Percentiles rank a stretch among this genome's conserved stretches.
phyloP scores from a whole-genome alignment of 2,797 vertebrate species.

The Phylloscopus collybita region DNA sequence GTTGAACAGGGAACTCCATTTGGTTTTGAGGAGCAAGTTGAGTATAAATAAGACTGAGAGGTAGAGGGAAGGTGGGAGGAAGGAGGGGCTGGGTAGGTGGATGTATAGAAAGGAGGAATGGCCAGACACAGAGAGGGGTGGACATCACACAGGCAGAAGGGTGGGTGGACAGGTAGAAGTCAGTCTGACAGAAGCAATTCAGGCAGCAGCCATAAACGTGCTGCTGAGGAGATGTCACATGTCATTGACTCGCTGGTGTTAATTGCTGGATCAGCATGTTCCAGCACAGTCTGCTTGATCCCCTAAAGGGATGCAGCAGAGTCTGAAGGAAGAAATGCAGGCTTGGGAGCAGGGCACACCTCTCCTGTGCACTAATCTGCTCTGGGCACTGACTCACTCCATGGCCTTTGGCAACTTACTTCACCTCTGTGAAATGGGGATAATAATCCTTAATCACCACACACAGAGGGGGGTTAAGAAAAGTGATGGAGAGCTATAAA shows the following conservation, averaged over 20 bases:
- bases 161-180: neutral
- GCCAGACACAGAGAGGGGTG: neutral
- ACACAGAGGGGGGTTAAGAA: neutral
- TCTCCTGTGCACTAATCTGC: neutral
- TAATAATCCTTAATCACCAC: conserved; percentile 47
- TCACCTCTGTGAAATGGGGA: conserved; percentile 43
- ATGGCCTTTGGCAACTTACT: conserved; percentile 51
- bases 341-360: neutral
- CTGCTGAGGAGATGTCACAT: neutral
- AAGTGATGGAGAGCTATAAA: neutral
- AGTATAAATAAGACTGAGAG: neutral
- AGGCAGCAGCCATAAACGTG: neutral
- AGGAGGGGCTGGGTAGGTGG: neutral
- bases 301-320: conserved; percentile 22
- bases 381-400: conserved; percentile 17
- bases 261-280: conserved; percentile 38
- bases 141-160: neutral
- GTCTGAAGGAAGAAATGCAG: conserved; percentile 3
- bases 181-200: neutral
- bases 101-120: neutral
- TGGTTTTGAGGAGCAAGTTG: neutral
- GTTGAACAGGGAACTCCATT: neutral
- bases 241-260: neutral
- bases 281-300: conserved; percentile 34
- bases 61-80: neutral